Base-by-base conservation (phyloP, 2,113 vertebrate genomes). In the Crypturellus undulatus region DNA sequence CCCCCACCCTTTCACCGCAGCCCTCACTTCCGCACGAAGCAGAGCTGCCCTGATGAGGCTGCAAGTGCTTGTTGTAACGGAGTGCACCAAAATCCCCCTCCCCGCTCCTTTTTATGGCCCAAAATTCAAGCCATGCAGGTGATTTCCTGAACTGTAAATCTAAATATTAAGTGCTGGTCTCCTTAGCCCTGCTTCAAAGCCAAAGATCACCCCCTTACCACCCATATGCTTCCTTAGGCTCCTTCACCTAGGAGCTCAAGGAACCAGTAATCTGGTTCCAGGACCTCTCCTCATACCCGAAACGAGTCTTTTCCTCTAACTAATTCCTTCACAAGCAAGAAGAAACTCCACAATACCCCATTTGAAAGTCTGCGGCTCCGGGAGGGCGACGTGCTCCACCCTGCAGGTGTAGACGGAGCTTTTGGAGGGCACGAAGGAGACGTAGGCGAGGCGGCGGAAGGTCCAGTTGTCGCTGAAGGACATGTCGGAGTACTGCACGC, bases 391-490 rank as follows among this genome's bases (percentile, higher is more conserved):
- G 5, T 99, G 99, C 0, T 0, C 19, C 76, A 99, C 98, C 1
- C 0, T 59, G 94, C 99, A 99, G 28, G 0, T 0, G 43, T 94
- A 98, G 0, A 0, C 0, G 0, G 97, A 92, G 0, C 3, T 67
- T 0, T 0, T 3, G 2, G 3, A 3, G 2, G 98, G 98, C 0
- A 0, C 89, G 84, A 99, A 98, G 0, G 10, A 0, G 0, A 6
- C 94, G 0, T 83, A 69, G 28, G 78, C 97, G 87, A 98, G 98
- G 60, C 98, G 98, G 42, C 99, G 95, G 94, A 99, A 99, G 25
- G 95, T 78, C 99, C 99, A 99, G 71, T 98, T 87, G 3, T 97
- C 70, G 4, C 96, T 96, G 95, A 99, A 99, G 82, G 98, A 96
- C 96, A 99, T 96, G 93, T 99, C 99, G 0, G 98, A 90, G 56